Evolutionary conservation across 2,113 vertebrate species (phyloP).

Genomic region (Chloebia gouldiae): DNA sequence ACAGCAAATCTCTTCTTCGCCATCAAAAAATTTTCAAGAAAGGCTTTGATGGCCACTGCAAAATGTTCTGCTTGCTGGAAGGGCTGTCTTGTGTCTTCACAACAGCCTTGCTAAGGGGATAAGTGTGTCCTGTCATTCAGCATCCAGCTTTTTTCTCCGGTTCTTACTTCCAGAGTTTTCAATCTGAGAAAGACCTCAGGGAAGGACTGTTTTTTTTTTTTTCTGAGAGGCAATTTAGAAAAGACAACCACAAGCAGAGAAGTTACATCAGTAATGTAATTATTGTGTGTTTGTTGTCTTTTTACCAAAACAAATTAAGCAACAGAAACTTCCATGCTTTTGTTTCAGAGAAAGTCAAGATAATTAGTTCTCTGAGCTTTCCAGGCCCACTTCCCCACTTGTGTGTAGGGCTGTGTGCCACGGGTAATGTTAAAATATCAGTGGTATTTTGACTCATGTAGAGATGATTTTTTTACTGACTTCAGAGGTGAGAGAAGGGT

Average conservation of each 20-base stretch:
- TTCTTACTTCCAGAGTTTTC: background rate
- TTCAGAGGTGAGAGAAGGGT: background rate
- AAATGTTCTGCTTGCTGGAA: background rate
- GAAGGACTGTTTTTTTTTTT: background rate
- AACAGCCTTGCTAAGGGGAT: background rate
- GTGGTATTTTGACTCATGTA: background rate
- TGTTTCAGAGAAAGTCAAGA: background rate
- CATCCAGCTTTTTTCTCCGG: background rate
- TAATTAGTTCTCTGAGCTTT: background rate
- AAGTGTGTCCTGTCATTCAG: background rate
- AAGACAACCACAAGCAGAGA: background rate
- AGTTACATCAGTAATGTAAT: background rate
- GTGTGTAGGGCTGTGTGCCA: rapidly evolving
- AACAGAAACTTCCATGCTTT: background rate
- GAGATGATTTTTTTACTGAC: background rate
- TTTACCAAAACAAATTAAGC: background rate
- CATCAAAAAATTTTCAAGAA: background rate
- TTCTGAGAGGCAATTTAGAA: background rate
- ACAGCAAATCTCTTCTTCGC: background rate
- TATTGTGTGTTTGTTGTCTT: background rate
- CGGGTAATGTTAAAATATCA: background rate
- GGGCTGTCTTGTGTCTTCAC: background rate
- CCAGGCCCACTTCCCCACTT: background rate
- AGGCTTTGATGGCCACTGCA: background rate
- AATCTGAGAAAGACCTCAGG: background rate